Base-by-base conservation (phyloP, 2,113 vertebrate species). In the Parus major region DNA sequence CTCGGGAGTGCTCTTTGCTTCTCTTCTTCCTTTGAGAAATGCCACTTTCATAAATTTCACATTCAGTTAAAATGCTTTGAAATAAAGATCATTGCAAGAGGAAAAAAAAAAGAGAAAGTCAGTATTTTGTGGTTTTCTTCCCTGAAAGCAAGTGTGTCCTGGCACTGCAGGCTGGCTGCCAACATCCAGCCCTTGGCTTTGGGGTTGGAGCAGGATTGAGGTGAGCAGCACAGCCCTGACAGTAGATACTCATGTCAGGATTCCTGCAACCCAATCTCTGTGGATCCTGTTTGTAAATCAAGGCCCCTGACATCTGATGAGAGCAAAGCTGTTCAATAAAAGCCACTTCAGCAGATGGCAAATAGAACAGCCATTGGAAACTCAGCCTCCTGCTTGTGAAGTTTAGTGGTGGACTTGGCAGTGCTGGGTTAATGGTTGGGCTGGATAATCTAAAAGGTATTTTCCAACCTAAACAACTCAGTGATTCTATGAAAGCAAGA, bases 251-350 rank as follows among this genome's bases (percentile, higher is more conserved):
- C 39, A 36, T 12, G 35, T 46, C 82, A 70, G 73, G 80, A 73
- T 82, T 90, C 92, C 91, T 83, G 89, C 47, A 50, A 93, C 88
- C 39, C 61, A 86, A 63, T 69, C 91, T 57, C 91, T 56, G 52
- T 35, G 22, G 86, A 84, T 88, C 78, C 78, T 72, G 50, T 90
- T 96, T 89, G 82, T 47, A 85, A 78, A 93, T 90, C 70, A 83
- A 94, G 91, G 93, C 80, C 82, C 90, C 95, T 76, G 95, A 71
- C 80, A 57, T 50, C 65, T 47, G 13, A 78, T 8, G 50, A 88
- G 50, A 92, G 70, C 64, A 96, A 96, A 88, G 73, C 61, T 66
- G 61, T 91, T 95, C 83, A 68, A 60, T 73, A 95, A 93, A 83
- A 91, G 59, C 92, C 85, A 50, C 44, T 89, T 75, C 80, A 87